Evolutionary conservation across 1,140 invertebrate species (phyloP), one percentile per base, ranked within the genome.

Genomic region (Drosophila mauritiana): DNA sequence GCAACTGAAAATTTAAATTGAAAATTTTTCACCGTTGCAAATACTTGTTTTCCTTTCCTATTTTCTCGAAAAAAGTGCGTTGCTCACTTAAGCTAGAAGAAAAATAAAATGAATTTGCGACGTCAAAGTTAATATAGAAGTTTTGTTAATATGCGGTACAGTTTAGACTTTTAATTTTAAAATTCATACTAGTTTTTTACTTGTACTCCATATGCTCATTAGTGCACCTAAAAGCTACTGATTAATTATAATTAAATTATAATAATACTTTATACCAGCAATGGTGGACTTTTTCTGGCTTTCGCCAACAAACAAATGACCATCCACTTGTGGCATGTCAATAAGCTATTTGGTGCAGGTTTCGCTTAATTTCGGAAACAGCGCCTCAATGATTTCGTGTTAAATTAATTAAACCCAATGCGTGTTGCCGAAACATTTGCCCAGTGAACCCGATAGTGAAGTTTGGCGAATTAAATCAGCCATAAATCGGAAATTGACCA

Each of bases 401-500:
- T 89, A 88, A 88, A 89, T 88, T 88, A 88, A 88, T 88, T 88
- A 88, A 88, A 73, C 73, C 70, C 68, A 48, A 79, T 88, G 83
- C 83, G 83, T 88, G 83, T 59, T 70, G 72, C 31, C 49, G 56
- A 67, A 83, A 68, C 83, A 83, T 88, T 88, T 86, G 74, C 54
- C 68, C 82, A 72, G n/a, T 46, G 42, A 43, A 34, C 34, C 42
- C 45, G 74, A 78, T 82, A 74, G 78, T 34, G 57, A 52, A 57
- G 48, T 46, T 63, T 61, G 31, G 36, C 49, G 70, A 81, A 86
- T 82, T 75, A 75, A 84, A 85, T 79, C 73, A 69, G 82, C 57
- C 82, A 86, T 85, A 86, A 85, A 85, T 86, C 49, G 73, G 56
- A 39, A 57, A 86, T 78, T 86, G 78, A 34, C 17, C 13, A 43